A percentile compares a stretch with the other conserved stretches of the same genome.
phyloP scores from a whole-genome alignment of 2,113 vertebrate species.

The Tichodroma muraria region DNA sequence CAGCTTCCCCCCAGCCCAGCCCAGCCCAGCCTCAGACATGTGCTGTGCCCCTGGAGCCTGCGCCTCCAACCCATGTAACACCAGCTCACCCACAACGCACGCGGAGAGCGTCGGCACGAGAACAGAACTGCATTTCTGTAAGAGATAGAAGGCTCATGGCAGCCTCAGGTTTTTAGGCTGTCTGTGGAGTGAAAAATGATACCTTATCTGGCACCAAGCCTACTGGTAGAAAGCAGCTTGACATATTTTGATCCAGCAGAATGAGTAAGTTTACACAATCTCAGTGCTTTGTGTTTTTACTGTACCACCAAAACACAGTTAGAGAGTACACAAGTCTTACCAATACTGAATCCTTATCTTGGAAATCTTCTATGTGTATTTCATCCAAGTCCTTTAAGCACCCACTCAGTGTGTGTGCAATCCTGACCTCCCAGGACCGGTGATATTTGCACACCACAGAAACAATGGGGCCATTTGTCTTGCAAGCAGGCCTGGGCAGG shows the following conservation, averaged over 20 bases:
- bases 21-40: background rate
- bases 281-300: background rate
- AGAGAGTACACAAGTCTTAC: background rate
- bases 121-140: fast-evolving
- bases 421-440: background rate
- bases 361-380: background rate
- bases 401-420: background rate
- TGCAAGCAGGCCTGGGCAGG: background rate
- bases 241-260: background rate
- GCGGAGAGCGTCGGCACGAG: fast-evolving
- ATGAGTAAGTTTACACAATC: background rate
- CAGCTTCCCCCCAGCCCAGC: background rate
- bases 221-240: background rate
- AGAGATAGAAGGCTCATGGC: background rate
- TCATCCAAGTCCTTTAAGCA: background rate
- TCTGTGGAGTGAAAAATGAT: background rate
- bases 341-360: slow-evolving; percentile 17
- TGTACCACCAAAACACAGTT: background rate
- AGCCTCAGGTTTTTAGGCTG: background rate
- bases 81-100: background rate
- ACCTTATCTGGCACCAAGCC: background rate
- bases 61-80: fast-evolving
- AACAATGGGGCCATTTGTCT: slow-evolving; percentile 46
- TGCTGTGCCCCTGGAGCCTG: background rate
- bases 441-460: background rate